Evolutionary conservation across 2,113 vertebrate genomes (phyloP), one percentile per base, ranked within the genome.

Genomic region (Cinclus cinclus): DNA sequence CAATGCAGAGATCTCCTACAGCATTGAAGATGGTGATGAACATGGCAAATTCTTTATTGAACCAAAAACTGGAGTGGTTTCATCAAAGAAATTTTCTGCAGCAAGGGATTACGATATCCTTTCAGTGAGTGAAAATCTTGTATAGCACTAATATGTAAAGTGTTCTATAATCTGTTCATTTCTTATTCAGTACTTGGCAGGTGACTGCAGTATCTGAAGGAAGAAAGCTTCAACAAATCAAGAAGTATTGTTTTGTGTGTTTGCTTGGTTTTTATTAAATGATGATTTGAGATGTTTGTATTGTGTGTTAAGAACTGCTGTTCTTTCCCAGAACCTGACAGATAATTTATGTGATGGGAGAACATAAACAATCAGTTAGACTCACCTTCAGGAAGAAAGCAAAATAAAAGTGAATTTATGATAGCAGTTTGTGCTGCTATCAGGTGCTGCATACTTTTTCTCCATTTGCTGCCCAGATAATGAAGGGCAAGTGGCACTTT

Each of bases 1-100:
- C 59, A 99, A 99, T 13, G 98, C 99, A 1, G 99, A 99, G 94
- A 99, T 99, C 95, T 99, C 99, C 22, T 99, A 99, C 97, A 99
- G 98, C 97, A 99, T 99, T 28, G 99, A 99, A 80, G 99, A 98
- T 2, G 99, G 99, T 22, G 99, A 99, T 35, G 99, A 99, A 42
- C 98, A 98, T 1, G 99, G 99, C 33, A 99, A 98, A 87, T 99
- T 99, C 92, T 99, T 99, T 31, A 99, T 99, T 27, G 99, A 99
- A 87, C 99, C 99, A 0, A 99, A 99, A 98, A 99, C 99, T 1
- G 99, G 99, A 53, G 91, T 99, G 75, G 99, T 99, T 93, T 99
- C 99, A 2, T 99, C 99, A 52, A 99, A 99, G 97, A 99, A 99
- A 95, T 98, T 98, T 94, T 99, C 99, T 41, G 98, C 98, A 46